Percentiles rank a stretch among this genome's conserved stretches.
Evolutionary conservation across 2,888 invertebrate species (phyloP).

Genomic region (Scrobipalpa atriplicella): DNA sequence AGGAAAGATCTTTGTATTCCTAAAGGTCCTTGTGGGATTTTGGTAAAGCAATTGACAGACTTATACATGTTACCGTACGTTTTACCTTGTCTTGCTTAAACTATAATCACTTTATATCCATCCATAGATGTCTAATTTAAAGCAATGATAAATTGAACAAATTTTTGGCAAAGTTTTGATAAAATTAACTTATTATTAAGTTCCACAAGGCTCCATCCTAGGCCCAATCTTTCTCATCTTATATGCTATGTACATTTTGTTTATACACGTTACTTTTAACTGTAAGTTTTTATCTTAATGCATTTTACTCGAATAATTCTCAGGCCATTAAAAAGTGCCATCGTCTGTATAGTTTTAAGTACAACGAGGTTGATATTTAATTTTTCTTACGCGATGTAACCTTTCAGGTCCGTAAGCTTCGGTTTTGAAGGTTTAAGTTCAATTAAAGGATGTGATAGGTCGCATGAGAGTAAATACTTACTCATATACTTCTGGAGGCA

Average conservation of each 20-base stretch:
- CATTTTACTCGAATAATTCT: slow-evolving; percentile 82
- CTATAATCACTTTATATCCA: not conserved
- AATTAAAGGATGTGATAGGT: slow-evolving; percentile 28
- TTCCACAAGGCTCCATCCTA: slow-evolving; percentile 39
- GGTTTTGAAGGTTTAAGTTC: not conserved
- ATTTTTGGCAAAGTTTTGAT: not conserved
- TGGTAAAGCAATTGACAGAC: not conserved
- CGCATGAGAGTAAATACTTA: slow-evolving; percentile 31
- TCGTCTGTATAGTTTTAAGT: slow-evolving; percentile 78
- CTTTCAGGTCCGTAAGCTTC: not conserved
- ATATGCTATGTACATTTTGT: slow-evolving; percentile 62
- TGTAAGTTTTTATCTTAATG: slow-evolving; percentile 73
- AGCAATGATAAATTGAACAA: not conserved
- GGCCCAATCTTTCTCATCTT: slow-evolving; percentile 38
- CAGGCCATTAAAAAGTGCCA: slow-evolving; percentile 82
- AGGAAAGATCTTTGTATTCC: not conserved
- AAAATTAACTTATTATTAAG: slow-evolving; percentile 23
- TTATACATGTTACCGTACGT: not conserved
- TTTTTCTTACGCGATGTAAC: slow-evolving; percentile 11
- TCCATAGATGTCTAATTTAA: not conserved
- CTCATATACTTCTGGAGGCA: slow-evolving; percentile 1
- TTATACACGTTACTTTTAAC: slow-evolving; percentile 66
- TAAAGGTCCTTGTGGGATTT: not conserved
- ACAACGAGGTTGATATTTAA: slow-evolving; percentile 62
- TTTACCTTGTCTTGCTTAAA: not conserved